Base-by-base conservation (phyloP, 1,140 invertebrate genomes). In the Eciton burchellii region DNA sequence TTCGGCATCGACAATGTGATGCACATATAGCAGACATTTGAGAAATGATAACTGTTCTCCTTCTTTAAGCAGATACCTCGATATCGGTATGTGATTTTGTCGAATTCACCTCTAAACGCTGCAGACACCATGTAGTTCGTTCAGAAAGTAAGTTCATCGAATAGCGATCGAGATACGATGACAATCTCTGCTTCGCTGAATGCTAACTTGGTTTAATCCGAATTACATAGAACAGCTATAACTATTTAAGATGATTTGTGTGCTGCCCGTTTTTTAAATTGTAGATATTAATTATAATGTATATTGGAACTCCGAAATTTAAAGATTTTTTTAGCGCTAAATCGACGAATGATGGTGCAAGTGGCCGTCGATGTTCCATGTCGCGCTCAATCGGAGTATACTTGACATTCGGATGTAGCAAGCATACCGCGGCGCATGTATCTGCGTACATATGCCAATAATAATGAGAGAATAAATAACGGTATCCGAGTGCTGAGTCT, bases 401-500 rank as follows among this genome's bases (percentile, higher is more conserved):
- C 24, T n/a, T 54, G n/a, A 11, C n/a, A 24, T 29, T 16, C 12
- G 49, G 29, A 68, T 54, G 26, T 66, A 66, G 68, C 41, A 43
- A 56, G 43, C 43, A 56, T 63, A 49, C 26, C 52, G 35, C 54
- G 71, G 35, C n/a, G n/a, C 29, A 35, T 73, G 54, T 57, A 59
- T 35, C 35, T 6, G 57, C 47, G 59, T 63, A 62, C 59, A 74
- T 45, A 35, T 9, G 63, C 52, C 24, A 29, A 43, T 29, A 45
- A 70, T 49, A 56, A 70, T 57, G 74, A 56, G 43, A 21, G 26
- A 12, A 65, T 76, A 52, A 65, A 14, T 65, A 76, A 54, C 45
- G 60, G 73, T 73, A 73, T 73, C 56, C 70, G 47, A 65, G 60
- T 45, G 49, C 49, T 68, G 21, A 81, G 54, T 81, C 77, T 72